These are phyloP conservation scores for Macrotrachela quadricornifera DNA, from an alignment of 1,140 invertebrate species.

Conservation along the genomic window DNA sequence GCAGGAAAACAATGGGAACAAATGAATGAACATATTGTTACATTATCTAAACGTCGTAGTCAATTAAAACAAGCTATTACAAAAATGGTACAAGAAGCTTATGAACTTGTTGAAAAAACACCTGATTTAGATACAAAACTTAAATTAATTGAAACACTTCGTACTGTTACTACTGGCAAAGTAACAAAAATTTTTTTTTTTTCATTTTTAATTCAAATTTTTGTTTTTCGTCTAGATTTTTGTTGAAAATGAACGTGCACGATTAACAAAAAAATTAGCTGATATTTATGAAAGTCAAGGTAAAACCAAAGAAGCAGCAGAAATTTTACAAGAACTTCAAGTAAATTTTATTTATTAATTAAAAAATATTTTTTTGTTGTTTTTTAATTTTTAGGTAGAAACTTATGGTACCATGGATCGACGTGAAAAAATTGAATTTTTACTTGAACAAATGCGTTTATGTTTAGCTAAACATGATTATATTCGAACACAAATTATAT, in stretches of 20 bases:
- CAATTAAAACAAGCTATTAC: conserved; percentile 80
- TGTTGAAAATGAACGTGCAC: conserved; percentile 90
- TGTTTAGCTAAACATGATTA: conserved; percentile 88
- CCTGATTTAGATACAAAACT: conserved; percentile 60
- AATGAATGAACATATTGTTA: conserved; percentile 75
- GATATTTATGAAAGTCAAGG: conserved; percentile 78
- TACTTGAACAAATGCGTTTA: conserved; percentile 92
- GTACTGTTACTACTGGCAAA: conserved; percentile 88
- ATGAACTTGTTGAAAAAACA: conserved; percentile 36
- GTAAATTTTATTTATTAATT: too few species aligned
- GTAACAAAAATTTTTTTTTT: conserved; percentile 29
- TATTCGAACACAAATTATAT: conserved; percentile 90
- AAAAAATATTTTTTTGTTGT: background rate
- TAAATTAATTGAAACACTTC: conserved; percentile 80
- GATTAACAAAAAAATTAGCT: conserved; percentile 75
- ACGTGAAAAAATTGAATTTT: conserved; percentile 77
- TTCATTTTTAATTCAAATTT: conserved; percentile 24
- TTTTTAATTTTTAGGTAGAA: too few species aligned
- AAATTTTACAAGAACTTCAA: conserved; percentile 85
- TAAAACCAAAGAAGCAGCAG: conserved; percentile 65
- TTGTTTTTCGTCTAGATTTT: conserved; percentile 63
- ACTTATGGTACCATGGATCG: conserved; percentile 98
- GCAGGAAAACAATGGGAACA: conserved; percentile 75
- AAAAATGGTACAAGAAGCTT: conserved; percentile 89
- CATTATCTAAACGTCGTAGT: conserved; percentile 73